Conservation (phyloP, 2,797 vertebrate genomes). For the Myripristis jacobus region DNA sequence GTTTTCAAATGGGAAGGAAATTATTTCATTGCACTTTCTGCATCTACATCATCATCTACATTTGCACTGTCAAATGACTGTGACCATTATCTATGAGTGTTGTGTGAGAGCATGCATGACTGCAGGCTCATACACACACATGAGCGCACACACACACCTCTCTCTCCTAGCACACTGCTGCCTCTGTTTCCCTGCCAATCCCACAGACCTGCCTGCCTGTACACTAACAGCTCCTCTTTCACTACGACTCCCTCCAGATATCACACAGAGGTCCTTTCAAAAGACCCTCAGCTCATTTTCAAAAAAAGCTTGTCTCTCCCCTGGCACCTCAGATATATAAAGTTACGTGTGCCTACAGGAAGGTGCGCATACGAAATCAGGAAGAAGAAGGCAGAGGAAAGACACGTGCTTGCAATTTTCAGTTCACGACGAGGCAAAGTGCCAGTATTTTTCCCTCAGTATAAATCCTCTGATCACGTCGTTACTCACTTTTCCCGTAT, state of each 20-base stretch:
- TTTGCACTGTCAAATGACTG: too few species aligned
- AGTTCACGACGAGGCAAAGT: background rate
- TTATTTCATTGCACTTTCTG: background rate
- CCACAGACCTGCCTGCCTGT: constrained; percentile 46
- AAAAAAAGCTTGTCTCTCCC: constrained; percentile 9
- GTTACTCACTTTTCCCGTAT: too few species aligned
- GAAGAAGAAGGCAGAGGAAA: background rate
- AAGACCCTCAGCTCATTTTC: constrained; percentile 33
- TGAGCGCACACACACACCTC: background rate
- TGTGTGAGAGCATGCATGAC: background rate
- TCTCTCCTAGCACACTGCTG: constrained; percentile 50
- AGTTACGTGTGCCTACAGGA: constrained; percentile 29
- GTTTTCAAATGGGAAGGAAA: background rate
- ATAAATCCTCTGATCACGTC: background rate
- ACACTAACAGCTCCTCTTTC: constrained; percentile 68
- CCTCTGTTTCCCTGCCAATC: constrained; percentile 61
- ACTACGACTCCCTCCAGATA: constrained; percentile 31
- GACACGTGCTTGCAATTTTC: constrained; percentile 55
- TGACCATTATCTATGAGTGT: too few species aligned
- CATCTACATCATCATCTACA: too few species aligned
- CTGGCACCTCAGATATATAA: constrained; percentile 4
- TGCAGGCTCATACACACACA: background rate
- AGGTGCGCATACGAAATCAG: background rate
- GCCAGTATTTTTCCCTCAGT: background rate
- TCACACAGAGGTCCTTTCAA: constrained; percentile 56